These are phyloP conservation scores for Drosophila lowei DNA, from an alignment of 1,140 invertebrate genomes.

Conservation along the genomic window DNA sequence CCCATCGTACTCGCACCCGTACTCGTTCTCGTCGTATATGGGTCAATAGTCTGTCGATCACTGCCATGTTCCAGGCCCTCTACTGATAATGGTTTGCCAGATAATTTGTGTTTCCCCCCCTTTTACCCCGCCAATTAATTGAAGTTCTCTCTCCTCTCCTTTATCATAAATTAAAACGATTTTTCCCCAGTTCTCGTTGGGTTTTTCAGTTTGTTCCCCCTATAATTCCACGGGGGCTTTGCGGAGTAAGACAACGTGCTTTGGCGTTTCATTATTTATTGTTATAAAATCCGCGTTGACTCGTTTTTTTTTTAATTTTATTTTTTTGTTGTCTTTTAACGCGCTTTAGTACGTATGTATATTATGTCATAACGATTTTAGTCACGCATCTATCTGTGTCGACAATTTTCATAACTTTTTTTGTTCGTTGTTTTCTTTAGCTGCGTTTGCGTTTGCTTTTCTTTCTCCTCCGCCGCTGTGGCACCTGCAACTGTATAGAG, in stretches of 20 bases:
- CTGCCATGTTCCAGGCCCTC: not conserved
- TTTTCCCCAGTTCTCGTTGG: constrained; percentile 17
- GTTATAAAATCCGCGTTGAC: constrained; percentile 43
- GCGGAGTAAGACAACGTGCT: constrained; percentile 27
- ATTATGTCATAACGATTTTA: constrained; percentile 70
- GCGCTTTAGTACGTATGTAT: constrained; percentile 30
- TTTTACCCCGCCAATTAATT: constrained; percentile 18
- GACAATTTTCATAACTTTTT: constrained; percentile 50
- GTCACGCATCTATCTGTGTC: constrained; percentile 63
- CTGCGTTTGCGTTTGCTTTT: constrained; percentile 17
- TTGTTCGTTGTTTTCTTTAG: constrained; percentile 24
- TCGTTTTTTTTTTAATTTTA: constrained; percentile 15
- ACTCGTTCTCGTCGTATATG: constrained; percentile 26
- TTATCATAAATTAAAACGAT: constrained; percentile 24
- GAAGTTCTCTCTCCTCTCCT: constrained; percentile 1
- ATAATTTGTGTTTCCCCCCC: constrained; percentile 40
- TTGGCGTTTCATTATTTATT: constrained; percentile 48
- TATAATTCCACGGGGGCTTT: too few species aligned
- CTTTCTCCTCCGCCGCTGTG: constrained; percentile 24
- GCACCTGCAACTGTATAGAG: constrained; percentile 40
- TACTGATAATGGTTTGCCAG: constrained; percentile 54
- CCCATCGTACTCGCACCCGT: not conserved
- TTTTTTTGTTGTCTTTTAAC: not conserved
- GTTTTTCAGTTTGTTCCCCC: constrained; percentile 4
- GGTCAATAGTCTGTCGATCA: constrained; percentile 56